phyloP scores from a whole-genome alignment of 2,113 vertebrate species.

The Enhydra lutris region DNA sequence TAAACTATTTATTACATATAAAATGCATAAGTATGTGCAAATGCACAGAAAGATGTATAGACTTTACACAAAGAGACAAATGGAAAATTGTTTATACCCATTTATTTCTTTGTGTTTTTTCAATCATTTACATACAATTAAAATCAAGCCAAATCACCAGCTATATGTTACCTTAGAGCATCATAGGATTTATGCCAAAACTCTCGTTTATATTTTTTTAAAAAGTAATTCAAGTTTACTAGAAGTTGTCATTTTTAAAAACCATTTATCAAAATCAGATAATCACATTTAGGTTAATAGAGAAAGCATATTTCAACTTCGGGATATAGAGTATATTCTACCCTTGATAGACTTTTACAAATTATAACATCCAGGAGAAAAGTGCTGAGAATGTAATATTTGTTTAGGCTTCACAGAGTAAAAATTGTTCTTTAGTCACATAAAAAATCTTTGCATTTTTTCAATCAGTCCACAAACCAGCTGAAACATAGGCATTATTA shows the following conservation, averaged over 20 bases:
- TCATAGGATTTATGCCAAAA: not conserved
- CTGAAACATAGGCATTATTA: not conserved
- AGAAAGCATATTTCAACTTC: not conserved
- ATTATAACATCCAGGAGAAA: not conserved
- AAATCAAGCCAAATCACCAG: not conserved
- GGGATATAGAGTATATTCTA: not conserved
- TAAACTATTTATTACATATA: not conserved
- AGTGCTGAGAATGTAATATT: not conserved
- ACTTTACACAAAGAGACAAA: not conserved
- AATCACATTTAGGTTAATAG: not conserved
- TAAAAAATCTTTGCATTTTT: not conserved
- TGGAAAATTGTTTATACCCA: not conserved
- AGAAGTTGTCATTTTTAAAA: not conserved
- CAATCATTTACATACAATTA: not conserved
- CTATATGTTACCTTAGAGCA: constrained; percentile 12
- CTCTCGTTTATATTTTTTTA: not conserved
- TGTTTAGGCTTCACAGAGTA: not conserved
- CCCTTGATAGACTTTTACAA: not conserved
- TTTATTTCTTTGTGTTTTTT: constrained; percentile 12
- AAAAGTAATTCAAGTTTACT: not conserved
- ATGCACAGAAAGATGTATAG: not conserved
- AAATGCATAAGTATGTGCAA: not conserved
- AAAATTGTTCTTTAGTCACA: not conserved
- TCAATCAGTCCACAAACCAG: not conserved
- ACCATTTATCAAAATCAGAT: not conserved